Conservation (phyloP, 2,888 invertebrate species). For the Hyalella azteca region DNA sequence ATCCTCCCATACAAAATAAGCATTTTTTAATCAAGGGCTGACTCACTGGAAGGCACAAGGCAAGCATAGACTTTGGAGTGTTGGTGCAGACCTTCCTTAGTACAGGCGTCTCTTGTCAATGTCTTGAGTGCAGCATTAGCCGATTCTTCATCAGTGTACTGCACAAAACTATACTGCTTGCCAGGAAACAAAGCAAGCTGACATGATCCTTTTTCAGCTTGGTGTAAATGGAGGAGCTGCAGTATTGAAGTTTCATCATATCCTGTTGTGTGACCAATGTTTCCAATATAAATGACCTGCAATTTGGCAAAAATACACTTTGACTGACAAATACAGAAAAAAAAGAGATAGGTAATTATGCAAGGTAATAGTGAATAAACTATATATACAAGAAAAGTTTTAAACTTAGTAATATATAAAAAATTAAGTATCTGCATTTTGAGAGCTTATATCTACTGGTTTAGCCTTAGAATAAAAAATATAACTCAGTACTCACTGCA, state of each 20-base stretch:
- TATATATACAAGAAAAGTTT: too few species aligned
- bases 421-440: too few species aligned
- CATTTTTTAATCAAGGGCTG: too few species aligned
- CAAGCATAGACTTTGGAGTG: not conserved
- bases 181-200: slow-evolving; percentile 47
- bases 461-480: too few species aligned
- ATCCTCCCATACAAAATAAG: too few species aligned
- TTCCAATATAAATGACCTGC: slow-evolving; percentile 53
- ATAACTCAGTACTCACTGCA: too few species aligned
- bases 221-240: slow-evolving; percentile 40
- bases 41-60: slow-evolving; percentile 10
- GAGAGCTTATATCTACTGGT: too few species aligned
- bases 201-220: slow-evolving; percentile 29
- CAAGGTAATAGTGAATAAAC: too few species aligned
- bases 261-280: slow-evolving; percentile 50
- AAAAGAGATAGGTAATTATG: too few species aligned
- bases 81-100: not conserved
- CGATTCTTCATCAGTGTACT: not conserved
- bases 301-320: not conserved
- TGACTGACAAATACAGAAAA: too few species aligned
- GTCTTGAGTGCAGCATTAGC: not conserved
- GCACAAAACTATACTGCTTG: slow-evolving; percentile 52
- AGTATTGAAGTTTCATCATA: slow-evolving; percentile 49
- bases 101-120: not conserved
- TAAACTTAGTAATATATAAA: too few species aligned